These are phyloP conservation scores for Elaeidobius kamerunicus DNA, from an alignment of 2,888 invertebrate species.

Conservation along the genomic window DNA sequence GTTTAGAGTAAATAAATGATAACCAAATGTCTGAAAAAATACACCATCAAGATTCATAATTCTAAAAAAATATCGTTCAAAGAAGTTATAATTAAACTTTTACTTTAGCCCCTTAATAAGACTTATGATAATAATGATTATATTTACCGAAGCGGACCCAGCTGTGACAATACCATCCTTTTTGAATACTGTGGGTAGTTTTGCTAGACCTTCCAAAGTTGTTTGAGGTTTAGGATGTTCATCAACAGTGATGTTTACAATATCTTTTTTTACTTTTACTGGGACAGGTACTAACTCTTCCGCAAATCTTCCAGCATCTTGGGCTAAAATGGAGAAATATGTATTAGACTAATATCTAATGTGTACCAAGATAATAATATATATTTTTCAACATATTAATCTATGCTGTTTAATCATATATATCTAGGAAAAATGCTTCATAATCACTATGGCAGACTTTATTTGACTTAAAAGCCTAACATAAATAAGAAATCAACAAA, in stretches of 20 bases:
- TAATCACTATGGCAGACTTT: too few relatives aligned
- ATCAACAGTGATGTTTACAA: conserved; percentile 75
- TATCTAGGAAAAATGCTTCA: too few relatives aligned
- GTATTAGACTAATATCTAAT: not conserved
- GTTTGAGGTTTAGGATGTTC: conserved; percentile 93
- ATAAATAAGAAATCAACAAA: too few relatives aligned
- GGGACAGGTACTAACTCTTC: conserved; percentile 85
- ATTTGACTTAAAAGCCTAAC: too few relatives aligned
- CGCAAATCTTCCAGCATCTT: conserved; percentile 85
- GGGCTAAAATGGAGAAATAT: conserved; percentile 58
- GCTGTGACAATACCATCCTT: conserved; percentile 94
- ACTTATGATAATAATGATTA: too few relatives aligned
- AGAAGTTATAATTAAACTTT: too few relatives aligned
- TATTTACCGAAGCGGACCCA: conserved; percentile 82
- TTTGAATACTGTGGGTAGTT: conserved; percentile 87
- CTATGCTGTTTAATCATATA: too few relatives aligned
- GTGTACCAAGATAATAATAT: not conserved
- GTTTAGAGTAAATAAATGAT: too few relatives aligned
- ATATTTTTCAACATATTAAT: too few relatives aligned
- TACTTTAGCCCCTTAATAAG: too few relatives aligned
- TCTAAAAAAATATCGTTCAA: not conserved
- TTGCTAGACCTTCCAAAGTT: conserved; percentile 78
- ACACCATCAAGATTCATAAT: not conserved
- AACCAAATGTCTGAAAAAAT: not conserved
- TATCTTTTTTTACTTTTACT: conserved; percentile 79